These are phyloP conservation scores for Elephas maximus DNA, from an alignment of 2,113 vertebrate species.

Conservation along the genomic window DNA sequence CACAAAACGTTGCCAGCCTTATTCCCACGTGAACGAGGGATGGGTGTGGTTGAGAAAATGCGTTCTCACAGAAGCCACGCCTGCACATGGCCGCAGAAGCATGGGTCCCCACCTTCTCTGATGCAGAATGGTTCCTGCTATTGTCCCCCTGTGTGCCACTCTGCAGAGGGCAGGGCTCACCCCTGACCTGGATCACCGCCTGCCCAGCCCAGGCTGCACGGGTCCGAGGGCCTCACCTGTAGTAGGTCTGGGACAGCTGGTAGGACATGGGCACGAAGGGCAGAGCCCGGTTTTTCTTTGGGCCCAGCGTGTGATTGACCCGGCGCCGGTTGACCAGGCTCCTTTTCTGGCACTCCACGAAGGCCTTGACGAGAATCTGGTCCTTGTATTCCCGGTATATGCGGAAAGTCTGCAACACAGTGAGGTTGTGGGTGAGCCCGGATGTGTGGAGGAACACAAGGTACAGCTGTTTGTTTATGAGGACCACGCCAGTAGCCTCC, in stretches of 20 bases:
- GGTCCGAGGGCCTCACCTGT: constrained; percentile 87
- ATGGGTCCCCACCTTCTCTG: not conserved
- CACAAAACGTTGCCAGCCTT: rapidly evolving
- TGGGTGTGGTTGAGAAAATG: rapidly evolving
- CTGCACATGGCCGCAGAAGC: rapidly evolving
- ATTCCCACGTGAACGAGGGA: rapidly evolving
- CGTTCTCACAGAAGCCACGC: not conserved
- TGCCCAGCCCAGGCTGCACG: not conserved
- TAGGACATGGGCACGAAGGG: constrained; percentile 98
- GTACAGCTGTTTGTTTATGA: too few relatives aligned
- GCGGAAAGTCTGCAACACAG: constrained; percentile 91
- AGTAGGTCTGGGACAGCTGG: constrained; percentile 97
- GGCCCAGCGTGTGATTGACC: constrained; percentile 89
- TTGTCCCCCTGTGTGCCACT: rapidly evolving
- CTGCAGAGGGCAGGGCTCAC: rapidly evolving
- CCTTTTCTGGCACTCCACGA: constrained; percentile 92
- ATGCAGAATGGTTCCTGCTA: rapidly evolving
- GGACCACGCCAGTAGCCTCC: not conserved
- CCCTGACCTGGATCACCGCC: not conserved
- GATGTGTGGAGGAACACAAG: too few relatives aligned
- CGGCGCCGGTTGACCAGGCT: constrained; percentile 96
- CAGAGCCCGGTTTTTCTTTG: constrained; percentile 94
- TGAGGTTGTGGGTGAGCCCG: rapidly evolving
- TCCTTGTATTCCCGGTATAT: constrained; percentile 94
- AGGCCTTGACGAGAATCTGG: constrained; percentile 93